Conservation (phyloP, 1,140 invertebrate species). For the Cataglyphis hispanica region DNA sequence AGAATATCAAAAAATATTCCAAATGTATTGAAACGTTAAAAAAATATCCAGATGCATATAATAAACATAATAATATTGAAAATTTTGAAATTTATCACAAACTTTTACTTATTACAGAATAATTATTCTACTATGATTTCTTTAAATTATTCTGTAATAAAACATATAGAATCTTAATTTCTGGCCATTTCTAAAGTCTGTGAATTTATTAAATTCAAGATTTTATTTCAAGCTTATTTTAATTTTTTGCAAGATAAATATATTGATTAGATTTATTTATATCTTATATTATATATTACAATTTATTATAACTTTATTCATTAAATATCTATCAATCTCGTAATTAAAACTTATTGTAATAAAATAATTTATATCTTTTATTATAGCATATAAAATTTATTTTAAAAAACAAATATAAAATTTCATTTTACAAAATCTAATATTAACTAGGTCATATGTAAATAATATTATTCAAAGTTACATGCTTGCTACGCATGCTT, state of each 20-base stretch:
- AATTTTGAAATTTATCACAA: neutral
- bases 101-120: no score
- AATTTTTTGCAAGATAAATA: neutral
- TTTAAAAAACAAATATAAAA: neutral
- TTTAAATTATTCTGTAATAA: neutral
- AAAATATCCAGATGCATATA: neutral
- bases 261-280: neutral
- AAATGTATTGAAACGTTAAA: slow-evolving; percentile 22
- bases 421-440: neutral
- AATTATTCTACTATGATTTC: neutral
- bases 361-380: neutral
- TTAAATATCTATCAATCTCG: neutral
- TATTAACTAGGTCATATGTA: neutral
- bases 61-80: slow-evolving; percentile 1
- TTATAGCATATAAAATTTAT: neutral
- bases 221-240: neutral
- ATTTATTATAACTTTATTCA: neutral
- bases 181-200: neutral
- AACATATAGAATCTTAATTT: neutral
- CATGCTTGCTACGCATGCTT: neutral
- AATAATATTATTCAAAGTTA: slow-evolving; percentile 4
- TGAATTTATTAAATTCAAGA: neutral
- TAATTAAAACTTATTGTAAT: neutral
- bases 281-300: neutral
- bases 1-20: slow-evolving; percentile 25